Evolutionary conservation across 2,113 vertebrate genomes (phyloP).

Genomic region (Ahaetulla prasina): DNA sequence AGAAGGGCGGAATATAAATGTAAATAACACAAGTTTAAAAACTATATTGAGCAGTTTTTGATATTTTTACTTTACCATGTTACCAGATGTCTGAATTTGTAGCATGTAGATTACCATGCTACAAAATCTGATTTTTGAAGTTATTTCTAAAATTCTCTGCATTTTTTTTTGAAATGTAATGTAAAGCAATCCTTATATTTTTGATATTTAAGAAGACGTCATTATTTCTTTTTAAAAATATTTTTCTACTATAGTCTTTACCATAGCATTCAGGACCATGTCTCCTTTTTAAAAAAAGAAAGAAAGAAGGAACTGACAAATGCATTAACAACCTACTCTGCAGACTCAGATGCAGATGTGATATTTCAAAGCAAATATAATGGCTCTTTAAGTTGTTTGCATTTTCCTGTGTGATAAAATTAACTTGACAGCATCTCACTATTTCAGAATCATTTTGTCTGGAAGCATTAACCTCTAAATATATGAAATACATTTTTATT

Average conservation of each 20-base stretch:
- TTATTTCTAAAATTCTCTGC: background rate
- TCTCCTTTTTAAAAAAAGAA: background rate
- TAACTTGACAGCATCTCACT: conserved; percentile 1
- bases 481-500: conserved; percentile 14
- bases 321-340: background rate
- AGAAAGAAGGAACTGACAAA: background rate
- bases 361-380: background rate
- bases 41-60: background rate
- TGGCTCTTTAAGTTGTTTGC: conserved; percentile 22
- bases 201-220: background rate
- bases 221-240: background rate
- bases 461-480: conserved; percentile 17
- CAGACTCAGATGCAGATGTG: background rate
- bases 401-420: conserved; percentile 18
- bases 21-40: background rate
- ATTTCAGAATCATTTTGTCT: background rate
- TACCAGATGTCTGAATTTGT: too few relatives aligned
- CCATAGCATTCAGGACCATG: background rate
- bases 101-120: too few relatives aligned
- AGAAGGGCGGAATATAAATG: too few relatives aligned
- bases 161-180: background rate
- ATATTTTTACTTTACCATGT: background rate
- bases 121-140: background rate
- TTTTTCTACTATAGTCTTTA: background rate
- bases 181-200: background rate